These are phyloP conservation scores for Acanthurus lineatus DNA, from an alignment of 2,797 vertebrate genomes.

Conservation along the genomic window DNA sequence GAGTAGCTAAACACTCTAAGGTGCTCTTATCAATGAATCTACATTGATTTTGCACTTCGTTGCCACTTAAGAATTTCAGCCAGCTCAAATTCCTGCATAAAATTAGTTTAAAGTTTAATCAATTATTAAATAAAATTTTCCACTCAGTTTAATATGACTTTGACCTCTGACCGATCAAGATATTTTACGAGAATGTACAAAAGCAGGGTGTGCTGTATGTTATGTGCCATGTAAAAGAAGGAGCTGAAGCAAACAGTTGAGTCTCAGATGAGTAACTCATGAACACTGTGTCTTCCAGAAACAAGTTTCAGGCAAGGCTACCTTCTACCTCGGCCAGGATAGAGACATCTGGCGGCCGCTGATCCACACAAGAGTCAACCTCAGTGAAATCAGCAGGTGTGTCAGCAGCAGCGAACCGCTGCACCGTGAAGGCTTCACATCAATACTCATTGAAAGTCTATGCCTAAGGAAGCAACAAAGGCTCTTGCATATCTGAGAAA, in stretches of 20 bases:
- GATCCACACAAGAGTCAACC: constrained; percentile 74
- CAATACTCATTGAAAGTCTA: neutral
- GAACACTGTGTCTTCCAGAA: constrained; percentile 59
- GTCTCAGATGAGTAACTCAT: neutral
- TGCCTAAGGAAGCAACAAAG: neutral
- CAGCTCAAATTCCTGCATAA: neutral
- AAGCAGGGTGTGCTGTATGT: constrained; percentile 9
- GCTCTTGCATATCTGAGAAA: neutral
- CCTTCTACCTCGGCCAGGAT: constrained; percentile 81
- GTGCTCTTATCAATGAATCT: constrained; percentile 4
- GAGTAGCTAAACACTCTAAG: neutral
- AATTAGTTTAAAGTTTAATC: neutral
- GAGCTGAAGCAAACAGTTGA: neutral
- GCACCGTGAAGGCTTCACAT: neutral
- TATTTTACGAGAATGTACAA: neutral
- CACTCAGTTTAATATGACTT: constrained; percentile 6
- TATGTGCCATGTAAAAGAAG: neutral
- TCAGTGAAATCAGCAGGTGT: constrained; percentile 80
- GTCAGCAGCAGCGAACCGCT: constrained; percentile 15
- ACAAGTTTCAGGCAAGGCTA: constrained; percentile 66
- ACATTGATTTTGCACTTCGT: constrained; percentile 41
- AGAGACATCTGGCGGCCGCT: constrained; percentile 80
- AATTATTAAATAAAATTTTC: constrained; percentile 1
- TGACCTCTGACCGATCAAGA: constrained; percentile 13
- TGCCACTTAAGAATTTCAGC: constrained; percentile 2